These are phyloP conservation scores for Drosophila cognata DNA, from an alignment of 2,888 invertebrate genomes.

Conservation along the genomic window DNA sequence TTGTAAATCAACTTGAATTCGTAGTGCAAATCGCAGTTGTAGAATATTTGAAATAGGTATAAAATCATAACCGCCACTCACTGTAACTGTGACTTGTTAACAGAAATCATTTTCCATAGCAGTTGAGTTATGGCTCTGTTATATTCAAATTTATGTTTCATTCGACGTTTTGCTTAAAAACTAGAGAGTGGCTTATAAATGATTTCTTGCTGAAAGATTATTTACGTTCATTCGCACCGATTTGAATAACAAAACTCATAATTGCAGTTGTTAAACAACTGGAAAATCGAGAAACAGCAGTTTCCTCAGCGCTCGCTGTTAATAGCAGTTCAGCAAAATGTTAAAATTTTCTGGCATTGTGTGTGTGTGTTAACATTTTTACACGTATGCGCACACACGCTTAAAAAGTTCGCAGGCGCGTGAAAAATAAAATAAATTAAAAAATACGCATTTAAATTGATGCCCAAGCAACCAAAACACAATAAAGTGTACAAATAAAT, in stretches of 20 bases:
- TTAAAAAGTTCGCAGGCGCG: slow-evolving; percentile 79
- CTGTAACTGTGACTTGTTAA: slow-evolving; percentile 25
- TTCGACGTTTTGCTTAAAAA: not conserved
- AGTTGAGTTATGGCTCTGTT: slow-evolving; percentile 25
- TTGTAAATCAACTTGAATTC: not conserved
- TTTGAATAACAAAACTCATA: not conserved
- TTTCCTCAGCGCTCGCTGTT: slow-evolving; percentile 20
- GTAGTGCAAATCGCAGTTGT: no score
- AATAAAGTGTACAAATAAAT: slow-evolving; percentile 65
- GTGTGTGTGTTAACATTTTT: slow-evolving; percentile 43
- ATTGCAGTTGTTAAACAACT: not conserved
- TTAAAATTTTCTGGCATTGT: slow-evolving; percentile 30
- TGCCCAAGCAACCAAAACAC: slow-evolving; percentile 65
- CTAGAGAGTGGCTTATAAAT: not conserved
- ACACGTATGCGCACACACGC: slow-evolving; percentile 65
- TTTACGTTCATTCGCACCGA: not conserved
- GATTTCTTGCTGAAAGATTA: not conserved
- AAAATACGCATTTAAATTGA: slow-evolving; percentile 63
- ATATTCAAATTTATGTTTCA: slow-evolving; percentile 24
- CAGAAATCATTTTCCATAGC: not conserved
- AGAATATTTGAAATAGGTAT: not conserved
- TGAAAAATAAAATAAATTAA: slow-evolving; percentile 68
- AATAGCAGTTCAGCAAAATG: slow-evolving; percentile 58
- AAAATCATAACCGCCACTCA: slow-evolving; percentile 3
- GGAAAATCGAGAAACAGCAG: not conserved